These are phyloP conservation scores for Periophthalmus modestus DNA, from an alignment of 2,113 vertebrate species.

Conservation along the genomic window DNA sequence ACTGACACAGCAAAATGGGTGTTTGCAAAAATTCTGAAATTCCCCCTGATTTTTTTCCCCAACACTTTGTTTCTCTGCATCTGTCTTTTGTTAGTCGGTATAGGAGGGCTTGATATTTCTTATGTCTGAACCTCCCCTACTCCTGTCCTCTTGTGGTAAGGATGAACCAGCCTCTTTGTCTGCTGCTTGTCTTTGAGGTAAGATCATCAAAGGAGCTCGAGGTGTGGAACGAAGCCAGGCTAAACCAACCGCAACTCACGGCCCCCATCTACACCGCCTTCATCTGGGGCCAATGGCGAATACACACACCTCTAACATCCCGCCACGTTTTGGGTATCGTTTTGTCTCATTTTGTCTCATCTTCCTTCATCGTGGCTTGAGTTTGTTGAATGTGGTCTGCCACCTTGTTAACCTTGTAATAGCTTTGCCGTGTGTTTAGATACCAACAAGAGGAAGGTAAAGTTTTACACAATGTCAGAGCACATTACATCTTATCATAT, in stretches of 20 bases:
- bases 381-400: conserved; percentile 54
- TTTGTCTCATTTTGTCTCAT: conserved; percentile 16
- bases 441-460: conserved; percentile 33
- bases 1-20: conserved; percentile 33
- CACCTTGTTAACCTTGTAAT: conserved; percentile 44
- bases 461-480: conserved; percentile 12
- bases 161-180: conserved; percentile 64
- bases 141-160: conserved; percentile 47
- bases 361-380: conserved; percentile 44
- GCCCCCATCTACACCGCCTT: conserved; percentile 53
- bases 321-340: conserved; percentile 32
- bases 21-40: conserved; percentile 25
- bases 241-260: conserved; percentile 55
- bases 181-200: conserved; percentile 57
- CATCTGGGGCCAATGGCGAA: conserved; percentile 58
- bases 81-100: conserved; percentile 33
- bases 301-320: conserved; percentile 18
- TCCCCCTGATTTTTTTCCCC: conserved; percentile 14
- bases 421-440: conserved; percentile 50
- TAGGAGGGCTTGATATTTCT: conserved; percentile 53
- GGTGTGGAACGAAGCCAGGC: conserved; percentile 64
- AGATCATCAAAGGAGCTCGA: conserved; percentile 62
- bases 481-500: not conserved
- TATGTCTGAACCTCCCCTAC: conserved; percentile 37
- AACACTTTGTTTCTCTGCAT: conserved; percentile 16